phyloP scores from a whole-genome alignment of 2,888 invertebrate species.

The Epinotia brunnichana region DNA sequence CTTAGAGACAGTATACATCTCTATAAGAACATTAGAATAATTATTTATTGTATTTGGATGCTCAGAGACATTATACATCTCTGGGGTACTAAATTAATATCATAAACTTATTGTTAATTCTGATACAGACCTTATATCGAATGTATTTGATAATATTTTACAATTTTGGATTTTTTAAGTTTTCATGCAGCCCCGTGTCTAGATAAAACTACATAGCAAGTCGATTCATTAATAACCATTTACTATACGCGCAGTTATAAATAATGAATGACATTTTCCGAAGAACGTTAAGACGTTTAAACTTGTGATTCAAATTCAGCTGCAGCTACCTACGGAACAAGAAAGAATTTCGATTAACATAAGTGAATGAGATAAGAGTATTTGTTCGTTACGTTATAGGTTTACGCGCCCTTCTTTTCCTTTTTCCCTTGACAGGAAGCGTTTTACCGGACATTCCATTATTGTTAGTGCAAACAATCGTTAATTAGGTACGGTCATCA shows the following conservation, averaged over 20 bases:
- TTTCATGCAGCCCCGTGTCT: too few species aligned
- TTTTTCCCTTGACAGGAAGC: conserved; percentile 1
- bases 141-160: too few species aligned
- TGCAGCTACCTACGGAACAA: background rate
- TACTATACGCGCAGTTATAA: too few species aligned
- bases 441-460: conserved; percentile 21
- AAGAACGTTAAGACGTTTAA: background rate
- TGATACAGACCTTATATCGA: too few species aligned
- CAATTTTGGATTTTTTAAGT: too few species aligned
- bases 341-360: too few species aligned
- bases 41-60: too few species aligned
- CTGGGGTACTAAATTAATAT: too few species aligned
- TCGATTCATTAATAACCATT: background rate
- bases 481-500: conserved; percentile 53
- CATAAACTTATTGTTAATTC: too few species aligned
- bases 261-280: background rate
- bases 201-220: background rate
- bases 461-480: conserved; percentile 54
- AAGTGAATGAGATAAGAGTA: background rate
- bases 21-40: too few species aligned
- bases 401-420: conserved; percentile 2
- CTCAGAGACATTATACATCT: too few species aligned
- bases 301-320: background rate
- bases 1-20: too few species aligned
- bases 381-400: background rate